phyloP scores from a whole-genome alignment of 2,797 vertebrate genomes.

The Poecilia velifera region DNA sequence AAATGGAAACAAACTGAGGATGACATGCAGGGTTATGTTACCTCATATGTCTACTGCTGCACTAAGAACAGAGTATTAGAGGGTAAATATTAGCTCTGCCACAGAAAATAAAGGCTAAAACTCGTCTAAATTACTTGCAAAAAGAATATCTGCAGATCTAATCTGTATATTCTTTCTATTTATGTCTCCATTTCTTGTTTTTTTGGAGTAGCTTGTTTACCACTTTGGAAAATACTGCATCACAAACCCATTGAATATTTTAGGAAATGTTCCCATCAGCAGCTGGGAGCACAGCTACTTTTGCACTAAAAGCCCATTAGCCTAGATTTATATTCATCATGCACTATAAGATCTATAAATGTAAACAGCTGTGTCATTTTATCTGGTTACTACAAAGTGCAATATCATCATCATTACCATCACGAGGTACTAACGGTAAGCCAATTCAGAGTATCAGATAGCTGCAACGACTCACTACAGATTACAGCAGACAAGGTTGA shows the following conservation, averaged over 20 bases:
- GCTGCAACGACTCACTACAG: constrained; percentile 51
- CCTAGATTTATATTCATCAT: constrained; percentile 62
- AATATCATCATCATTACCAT: constrained; percentile 29
- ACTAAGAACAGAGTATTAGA: constrained; percentile 50
- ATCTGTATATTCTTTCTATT: constrained; percentile 43
- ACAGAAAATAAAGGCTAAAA: constrained; percentile 53
- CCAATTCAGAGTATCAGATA: constrained; percentile 50
- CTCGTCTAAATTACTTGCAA: constrained; percentile 43
- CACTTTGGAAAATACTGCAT: constrained; percentile 51
- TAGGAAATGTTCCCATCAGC: constrained; percentile 45
- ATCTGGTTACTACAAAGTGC: constrained; percentile 63
- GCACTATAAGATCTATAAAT: constrained; percentile 62
- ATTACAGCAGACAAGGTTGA: constrained; percentile 38
- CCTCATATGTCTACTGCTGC: constrained; percentile 37
- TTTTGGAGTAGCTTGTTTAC: constrained; percentile 41
- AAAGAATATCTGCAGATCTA: constrained; percentile 50
- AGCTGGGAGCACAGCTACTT: constrained; percentile 49
- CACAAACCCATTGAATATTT: constrained; percentile 44
- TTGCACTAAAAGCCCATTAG: constrained; percentile 57
- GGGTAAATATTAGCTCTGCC: constrained; percentile 59
- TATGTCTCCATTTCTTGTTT: constrained; percentile 28
- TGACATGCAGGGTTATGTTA: constrained; percentile 68
- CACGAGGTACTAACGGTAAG: constrained; percentile 53
- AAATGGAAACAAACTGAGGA: constrained; percentile 57
- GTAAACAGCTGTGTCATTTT: constrained; percentile 57